Evolutionary conservation across 2,113 vertebrate genomes (phyloP).

Genomic region (Chlamydotis undulata): DNA sequence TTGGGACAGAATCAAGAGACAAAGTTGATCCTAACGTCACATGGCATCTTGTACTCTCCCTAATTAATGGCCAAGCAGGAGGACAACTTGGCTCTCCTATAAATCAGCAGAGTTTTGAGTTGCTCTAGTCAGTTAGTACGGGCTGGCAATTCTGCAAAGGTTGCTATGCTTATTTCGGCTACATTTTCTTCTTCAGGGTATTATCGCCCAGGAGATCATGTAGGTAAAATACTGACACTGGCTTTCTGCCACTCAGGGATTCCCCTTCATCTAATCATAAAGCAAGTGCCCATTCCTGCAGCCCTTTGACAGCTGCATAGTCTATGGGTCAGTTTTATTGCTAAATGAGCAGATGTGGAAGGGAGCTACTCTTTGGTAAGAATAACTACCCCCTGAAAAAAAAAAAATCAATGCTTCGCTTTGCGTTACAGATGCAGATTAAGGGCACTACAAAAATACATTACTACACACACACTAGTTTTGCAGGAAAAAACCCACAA

Average conservation of each 20-base stretch:
- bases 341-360: not conserved
- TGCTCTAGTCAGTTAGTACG: not conserved
- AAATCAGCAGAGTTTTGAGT: not conserved
- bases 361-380: not conserved
- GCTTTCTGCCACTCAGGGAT: not conserved
- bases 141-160: not conserved
- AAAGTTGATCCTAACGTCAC: not conserved
- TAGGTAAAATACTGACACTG: not conserved
- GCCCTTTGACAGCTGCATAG: not conserved
- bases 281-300: not conserved
- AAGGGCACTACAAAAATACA: not conserved
- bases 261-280: not conserved
- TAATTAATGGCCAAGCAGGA: not conserved
- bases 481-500: not conserved
- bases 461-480: not conserved
- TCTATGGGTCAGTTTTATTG: not conserved
- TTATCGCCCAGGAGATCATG: not conserved
- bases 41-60: not conserved
- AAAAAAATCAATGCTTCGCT: not conserved
- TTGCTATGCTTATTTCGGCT: not conserved
- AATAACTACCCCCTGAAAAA: not conserved
- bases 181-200: not conserved
- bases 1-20: not conserved
- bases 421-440: not conserved
- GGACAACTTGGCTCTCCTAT: not conserved